These are phyloP conservation scores for Caerostris extrusa DNA, from an alignment of 1,140 invertebrate genomes.

Conservation along the genomic window DNA sequence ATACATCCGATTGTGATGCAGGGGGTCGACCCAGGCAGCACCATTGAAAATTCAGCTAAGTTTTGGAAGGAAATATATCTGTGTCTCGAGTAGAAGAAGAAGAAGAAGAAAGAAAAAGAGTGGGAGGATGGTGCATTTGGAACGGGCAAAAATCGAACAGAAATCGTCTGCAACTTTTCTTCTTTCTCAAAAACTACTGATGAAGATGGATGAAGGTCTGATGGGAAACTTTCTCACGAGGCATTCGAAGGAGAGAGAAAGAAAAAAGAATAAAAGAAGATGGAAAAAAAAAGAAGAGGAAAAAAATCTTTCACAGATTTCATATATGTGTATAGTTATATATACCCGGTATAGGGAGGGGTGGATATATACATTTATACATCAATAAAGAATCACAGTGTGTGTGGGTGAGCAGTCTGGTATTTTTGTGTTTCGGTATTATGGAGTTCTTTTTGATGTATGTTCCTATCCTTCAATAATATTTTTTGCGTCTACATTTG, in stretches of 20 bases:
- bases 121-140: background rate
- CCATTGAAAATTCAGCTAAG: background rate
- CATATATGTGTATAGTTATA: background rate
- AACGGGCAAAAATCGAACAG: conserved; percentile 24
- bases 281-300: background rate
- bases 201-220: conserved; percentile 36
- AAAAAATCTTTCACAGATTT: background rate
- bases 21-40: too few relatives aligned
- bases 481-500: too few relatives aligned
- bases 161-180: background rate
- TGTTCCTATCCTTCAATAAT: too few relatives aligned
- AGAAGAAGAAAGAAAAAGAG: background rate
- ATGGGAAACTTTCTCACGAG: conserved; percentile 9
- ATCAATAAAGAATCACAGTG: background rate
- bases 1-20: background rate
- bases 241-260: background rate
- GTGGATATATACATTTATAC: background rate
- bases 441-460: too few relatives aligned
- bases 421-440: too few relatives aligned
- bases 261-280: background rate
- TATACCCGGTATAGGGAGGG: background rate
- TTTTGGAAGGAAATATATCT: conserved; percentile 2
- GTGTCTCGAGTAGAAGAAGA: background rate
- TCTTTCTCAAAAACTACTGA: conserved; percentile 27
- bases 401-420: too few relatives aligned